Evolutionary conservation across 2,797 vertebrate species (phyloP).

Genomic region (Thaleichthys pacificus): DNA sequence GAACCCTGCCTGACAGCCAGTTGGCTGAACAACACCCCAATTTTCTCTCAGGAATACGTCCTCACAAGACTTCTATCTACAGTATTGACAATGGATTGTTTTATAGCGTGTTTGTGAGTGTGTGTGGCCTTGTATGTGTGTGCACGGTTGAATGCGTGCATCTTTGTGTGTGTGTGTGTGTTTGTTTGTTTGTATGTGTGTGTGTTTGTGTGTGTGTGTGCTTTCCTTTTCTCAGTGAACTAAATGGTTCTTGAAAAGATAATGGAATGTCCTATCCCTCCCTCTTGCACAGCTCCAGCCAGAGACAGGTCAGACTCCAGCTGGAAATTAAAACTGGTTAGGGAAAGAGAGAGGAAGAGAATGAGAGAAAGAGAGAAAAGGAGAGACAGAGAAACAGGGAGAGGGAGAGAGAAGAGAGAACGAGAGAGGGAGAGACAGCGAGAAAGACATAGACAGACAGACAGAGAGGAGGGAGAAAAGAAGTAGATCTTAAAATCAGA

Average conservation of each 20-base stretch:
- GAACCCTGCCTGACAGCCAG: constrained; percentile 40
- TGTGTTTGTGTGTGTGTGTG: constrained; percentile 35
- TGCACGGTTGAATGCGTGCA: background rate
- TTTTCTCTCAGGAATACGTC: constrained; percentile 13
- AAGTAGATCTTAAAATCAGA: constrained; percentile 40
- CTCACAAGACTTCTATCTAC: constrained; percentile 10
- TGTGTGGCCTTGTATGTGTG: background rate
- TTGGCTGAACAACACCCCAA: background rate
- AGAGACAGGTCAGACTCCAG: constrained; percentile 35
- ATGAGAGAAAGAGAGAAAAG: background rate
- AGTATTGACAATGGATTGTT: constrained; percentile 2
- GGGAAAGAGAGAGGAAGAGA: constrained; percentile 1
- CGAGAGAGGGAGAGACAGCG: constrained; percentile 21
- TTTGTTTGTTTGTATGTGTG: constrained; percentile 41
- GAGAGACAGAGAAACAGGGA: background rate
- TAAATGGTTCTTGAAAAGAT: constrained; percentile 79
- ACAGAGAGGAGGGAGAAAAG: constrained; percentile 35
- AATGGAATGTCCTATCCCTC: constrained; percentile 79
- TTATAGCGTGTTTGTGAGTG: background rate
- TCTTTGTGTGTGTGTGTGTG: constrained; percentile 28
- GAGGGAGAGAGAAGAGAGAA: constrained; percentile 13
- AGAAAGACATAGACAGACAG: constrained; percentile 3
- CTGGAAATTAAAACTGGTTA: constrained; percentile 70
- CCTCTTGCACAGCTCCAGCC: constrained; percentile 47
- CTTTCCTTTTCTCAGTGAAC: constrained; percentile 57